Conservation (phyloP, 2,113 vertebrate species). For the Scartelaos histophorus region DNA sequence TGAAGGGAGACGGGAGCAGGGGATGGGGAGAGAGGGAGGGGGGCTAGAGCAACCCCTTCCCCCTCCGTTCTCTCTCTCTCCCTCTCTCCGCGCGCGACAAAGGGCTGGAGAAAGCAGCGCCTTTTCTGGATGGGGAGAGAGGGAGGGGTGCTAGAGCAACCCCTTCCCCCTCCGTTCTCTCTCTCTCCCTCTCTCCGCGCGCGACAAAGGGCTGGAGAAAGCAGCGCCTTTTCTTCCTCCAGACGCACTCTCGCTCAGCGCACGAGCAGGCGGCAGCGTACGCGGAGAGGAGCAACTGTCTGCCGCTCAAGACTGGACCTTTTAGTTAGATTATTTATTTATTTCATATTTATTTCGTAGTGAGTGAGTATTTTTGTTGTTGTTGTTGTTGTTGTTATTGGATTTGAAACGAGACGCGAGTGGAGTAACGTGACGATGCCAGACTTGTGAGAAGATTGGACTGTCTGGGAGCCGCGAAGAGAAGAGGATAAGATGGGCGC, state of each 20-base stretch:
- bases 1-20: constrained; percentile 77
- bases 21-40: constrained; percentile 70
- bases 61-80: background rate
- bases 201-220: constrained; percentile 42
- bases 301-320: background rate
- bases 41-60: constrained; percentile 5
- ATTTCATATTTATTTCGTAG: constrained; percentile 25
- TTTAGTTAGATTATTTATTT: constrained; percentile 16
- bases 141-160: constrained; percentile 28
- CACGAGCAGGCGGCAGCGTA: constrained; percentile 51
- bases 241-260: constrained; percentile 53
- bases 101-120: constrained; percentile 58
- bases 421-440: constrained; percentile 51
- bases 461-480: constrained; percentile 40
- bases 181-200: background rate
- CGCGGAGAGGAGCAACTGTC: constrained; percentile 25
- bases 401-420: constrained; percentile 16
- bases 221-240: constrained; percentile 61
- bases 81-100: constrained; percentile 14
- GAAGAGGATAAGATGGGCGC: constrained; percentile 43
- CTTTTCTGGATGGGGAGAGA: constrained; percentile 73
- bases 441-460: constrained; percentile 45
- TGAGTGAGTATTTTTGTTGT: constrained; percentile 7
- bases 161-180: background rate
- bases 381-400: background rate